Conservation (phyloP, 23 tunicate species). For the Halocynthia roretzi region DNA sequence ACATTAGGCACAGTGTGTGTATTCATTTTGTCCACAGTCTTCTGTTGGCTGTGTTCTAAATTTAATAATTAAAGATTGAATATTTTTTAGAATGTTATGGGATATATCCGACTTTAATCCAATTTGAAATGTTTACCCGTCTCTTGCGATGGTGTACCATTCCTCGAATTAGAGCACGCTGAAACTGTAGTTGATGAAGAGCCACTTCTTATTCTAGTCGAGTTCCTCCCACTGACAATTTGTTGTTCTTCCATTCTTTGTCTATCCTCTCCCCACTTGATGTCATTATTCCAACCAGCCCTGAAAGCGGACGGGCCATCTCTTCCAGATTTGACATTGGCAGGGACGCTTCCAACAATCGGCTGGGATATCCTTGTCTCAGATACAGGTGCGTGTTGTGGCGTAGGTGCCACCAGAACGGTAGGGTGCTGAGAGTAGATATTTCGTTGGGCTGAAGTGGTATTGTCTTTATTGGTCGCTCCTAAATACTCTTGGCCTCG, state of each 20-base stretch:
- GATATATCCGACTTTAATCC: too few species aligned
- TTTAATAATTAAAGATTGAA: too few species aligned
- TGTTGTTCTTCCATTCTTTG: not conserved
- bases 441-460: too few species aligned
- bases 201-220: not conserved
- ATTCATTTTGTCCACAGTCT: not conserved
- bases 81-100: too few species aligned
- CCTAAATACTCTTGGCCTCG: not conserved
- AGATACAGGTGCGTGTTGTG: conserved; percentile 18
- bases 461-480: too few species aligned
- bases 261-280: conserved; percentile 3
- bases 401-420: conserved; percentile 13
- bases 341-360: not conserved
- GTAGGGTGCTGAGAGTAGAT: not conserved
- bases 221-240: not conserved
- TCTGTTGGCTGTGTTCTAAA: too few species aligned
- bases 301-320: conserved; percentile 21
- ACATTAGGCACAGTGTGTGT: conserved; percentile 5
- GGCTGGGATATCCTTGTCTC: conserved; percentile 12
- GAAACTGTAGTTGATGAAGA: conserved; percentile 28
- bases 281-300: not conserved
- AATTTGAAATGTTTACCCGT: not conserved
- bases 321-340: conserved; percentile 8
- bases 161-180: conserved; percentile 19
- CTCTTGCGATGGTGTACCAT: conserved; percentile 13